phyloP scores from a whole-genome alignment of 2,888 invertebrate species.

The Metopia argyrocephala region DNA sequence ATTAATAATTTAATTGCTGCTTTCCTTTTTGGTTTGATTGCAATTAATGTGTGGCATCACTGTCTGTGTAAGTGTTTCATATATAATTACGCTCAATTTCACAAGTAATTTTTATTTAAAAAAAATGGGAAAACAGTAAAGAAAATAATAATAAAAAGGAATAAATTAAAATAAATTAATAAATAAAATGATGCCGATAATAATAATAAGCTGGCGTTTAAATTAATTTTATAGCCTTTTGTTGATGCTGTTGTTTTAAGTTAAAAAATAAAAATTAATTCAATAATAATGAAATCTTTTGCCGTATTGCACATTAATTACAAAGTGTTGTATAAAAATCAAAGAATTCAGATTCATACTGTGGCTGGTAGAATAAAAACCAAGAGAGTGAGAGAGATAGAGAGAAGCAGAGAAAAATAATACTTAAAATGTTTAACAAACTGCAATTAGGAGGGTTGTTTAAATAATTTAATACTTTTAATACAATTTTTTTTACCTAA shows the following conservation, averaged over 20 bases:
- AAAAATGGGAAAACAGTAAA: neutral
- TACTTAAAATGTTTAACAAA: no score
- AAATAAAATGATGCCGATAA: constrained; percentile 21
- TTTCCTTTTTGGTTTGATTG: constrained; percentile 4
- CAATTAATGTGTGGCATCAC: neutral
- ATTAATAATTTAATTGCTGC: constrained; percentile 38
- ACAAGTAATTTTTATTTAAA: constrained; percentile 46
- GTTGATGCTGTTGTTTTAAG: neutral
- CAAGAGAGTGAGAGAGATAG: no score
- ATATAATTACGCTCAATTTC: constrained; percentile 51
- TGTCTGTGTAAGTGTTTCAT: constrained; percentile 30
- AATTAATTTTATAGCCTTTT: neutral
- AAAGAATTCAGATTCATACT: no score
- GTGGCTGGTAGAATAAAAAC: no score
- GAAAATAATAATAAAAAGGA: neutral
- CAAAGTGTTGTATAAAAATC: no score
- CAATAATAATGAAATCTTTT: constrained; percentile 29
- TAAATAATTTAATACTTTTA: no score
- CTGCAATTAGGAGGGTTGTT: no score
- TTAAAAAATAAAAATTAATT: constrained; percentile 1
- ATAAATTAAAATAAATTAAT: neutral
- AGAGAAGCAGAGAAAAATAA: no score
- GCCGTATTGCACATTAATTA: constrained; percentile 34
- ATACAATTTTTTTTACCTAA: no score
- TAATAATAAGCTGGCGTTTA: constrained; percentile 26